Evolutionary conservation across 2,113 vertebrate genomes (phyloP).

Genomic region (Paramisgurnus dabryanus): DNA sequence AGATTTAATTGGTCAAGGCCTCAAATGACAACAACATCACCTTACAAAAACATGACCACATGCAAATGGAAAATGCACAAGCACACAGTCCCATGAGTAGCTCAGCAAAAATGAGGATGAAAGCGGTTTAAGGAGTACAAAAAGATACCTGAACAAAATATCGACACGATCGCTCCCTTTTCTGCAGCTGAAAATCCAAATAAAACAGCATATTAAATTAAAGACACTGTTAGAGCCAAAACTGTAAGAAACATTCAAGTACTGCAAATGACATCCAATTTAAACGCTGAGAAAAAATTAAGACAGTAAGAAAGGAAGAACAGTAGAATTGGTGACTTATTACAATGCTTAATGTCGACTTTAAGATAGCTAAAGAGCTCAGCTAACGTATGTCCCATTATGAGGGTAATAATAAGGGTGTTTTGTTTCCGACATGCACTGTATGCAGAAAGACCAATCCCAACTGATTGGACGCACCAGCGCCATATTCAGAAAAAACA

Average conservation of each 20-base stretch:
- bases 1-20: constrained; percentile 30
- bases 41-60: neutral
- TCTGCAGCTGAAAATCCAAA: constrained; percentile 94
- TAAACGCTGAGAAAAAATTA: neutral
- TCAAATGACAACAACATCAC: constrained; percentile 1
- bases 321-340: too few species aligned
- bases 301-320: too few species aligned
- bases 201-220: constrained; percentile 45
- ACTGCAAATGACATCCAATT: neutral
- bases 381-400: too few species aligned
- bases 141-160: constrained; percentile 96
- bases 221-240: neutral
- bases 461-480: too few species aligned
- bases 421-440: too few species aligned
- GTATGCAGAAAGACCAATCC: too few species aligned
- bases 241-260: neutral
- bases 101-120: neutral
- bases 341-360: too few species aligned
- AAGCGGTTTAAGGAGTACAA: neutral
- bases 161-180: constrained; percentile 97
- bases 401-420: too few species aligned
- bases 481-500: neutral
- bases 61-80: constrained; percentile 30
- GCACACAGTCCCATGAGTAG: neutral
- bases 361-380: too few species aligned